Evolutionary conservation across 2,113 vertebrate genomes (phyloP).

Genomic region (Nerophis ophidion): DNA sequence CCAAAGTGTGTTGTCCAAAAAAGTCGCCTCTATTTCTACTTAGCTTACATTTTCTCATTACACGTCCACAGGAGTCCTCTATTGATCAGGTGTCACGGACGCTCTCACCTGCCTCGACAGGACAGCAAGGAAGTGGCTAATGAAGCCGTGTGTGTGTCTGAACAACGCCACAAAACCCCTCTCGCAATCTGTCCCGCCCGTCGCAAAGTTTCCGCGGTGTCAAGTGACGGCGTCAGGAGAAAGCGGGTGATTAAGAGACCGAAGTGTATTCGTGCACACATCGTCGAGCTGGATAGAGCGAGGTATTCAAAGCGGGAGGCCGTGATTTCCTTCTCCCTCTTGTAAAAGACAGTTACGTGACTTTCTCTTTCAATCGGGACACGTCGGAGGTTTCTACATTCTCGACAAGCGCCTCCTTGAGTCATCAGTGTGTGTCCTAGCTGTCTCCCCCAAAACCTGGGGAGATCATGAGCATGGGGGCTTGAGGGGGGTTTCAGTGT

Average conservation of each 20-base stretch:
- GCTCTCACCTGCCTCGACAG: constrained; percentile 33
- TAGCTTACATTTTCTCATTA: constrained; percentile 9
- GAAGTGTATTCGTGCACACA: neutral
- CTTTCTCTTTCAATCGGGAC: neutral
- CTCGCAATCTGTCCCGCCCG: constrained; percentile 53
- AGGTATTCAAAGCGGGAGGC: neutral
- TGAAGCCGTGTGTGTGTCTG: constrained; percentile 16
- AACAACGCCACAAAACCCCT: constrained; percentile 33
- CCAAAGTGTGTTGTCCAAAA: constrained; percentile 1
- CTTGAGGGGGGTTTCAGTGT: constrained; percentile 32
- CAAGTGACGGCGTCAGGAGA: constrained; percentile 22
- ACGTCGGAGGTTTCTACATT: constrained; percentile 4
- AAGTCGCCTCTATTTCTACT: neutral
- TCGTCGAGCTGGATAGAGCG: constrained; percentile 3
- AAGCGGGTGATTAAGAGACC: constrained; percentile 34
- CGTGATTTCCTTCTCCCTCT: neutral
- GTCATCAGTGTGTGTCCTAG: constrained; percentile 55
- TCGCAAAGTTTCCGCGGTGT: constrained; percentile 39
- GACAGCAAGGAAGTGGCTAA: constrained; percentile 27
- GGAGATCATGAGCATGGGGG: constrained; percentile 60
- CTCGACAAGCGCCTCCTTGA: constrained; percentile 28
- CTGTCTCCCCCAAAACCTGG: constrained; percentile 35
- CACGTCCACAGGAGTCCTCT: constrained; percentile 13
- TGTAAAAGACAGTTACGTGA: neutral
- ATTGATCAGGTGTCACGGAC: constrained; percentile 25